Percentiles rank a stretch among this genome's conserved stretches.
These are phyloP conservation scores for Gerris lacustris DNA, from an alignment of 2,888 invertebrate species.

Conservation along the genomic window DNA sequence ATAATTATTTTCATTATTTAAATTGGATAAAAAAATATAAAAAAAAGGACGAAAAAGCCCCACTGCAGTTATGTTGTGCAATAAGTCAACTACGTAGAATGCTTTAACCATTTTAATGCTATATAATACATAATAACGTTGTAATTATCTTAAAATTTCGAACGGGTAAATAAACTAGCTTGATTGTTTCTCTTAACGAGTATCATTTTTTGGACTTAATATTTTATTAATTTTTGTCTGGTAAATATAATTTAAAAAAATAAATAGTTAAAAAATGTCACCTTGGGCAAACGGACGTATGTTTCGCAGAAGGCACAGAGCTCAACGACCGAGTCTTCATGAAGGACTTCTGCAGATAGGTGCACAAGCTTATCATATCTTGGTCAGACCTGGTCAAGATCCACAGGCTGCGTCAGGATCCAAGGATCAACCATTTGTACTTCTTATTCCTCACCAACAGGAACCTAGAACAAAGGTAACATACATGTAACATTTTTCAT, in stretches of 20 bases:
- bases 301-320: not conserved
- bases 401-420: slow-evolving; percentile 15
- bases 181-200: too few species aligned
- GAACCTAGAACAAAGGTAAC: not conserved
- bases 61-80: too few species aligned
- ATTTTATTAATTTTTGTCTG: too few species aligned
- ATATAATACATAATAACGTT: too few species aligned
- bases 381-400: slow-evolving; percentile 43
- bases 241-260: not conserved
- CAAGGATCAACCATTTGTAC: slow-evolving; percentile 18
- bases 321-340: slow-evolving; percentile 39
- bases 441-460: slow-evolving; percentile 15
- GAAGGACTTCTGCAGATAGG: slow-evolving; percentile 67
- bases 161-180: too few species aligned
- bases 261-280: not conserved
- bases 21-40: too few species aligned
- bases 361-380: slow-evolving; percentile 62
- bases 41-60: too few species aligned
- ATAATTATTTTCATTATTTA: too few species aligned
- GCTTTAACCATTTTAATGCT: too few species aligned
- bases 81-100: too few species aligned
- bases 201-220: too few species aligned
- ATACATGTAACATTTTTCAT: not conserved
- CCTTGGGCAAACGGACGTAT: slow-evolving; percentile 2
- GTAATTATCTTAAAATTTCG: too few species aligned